These are phyloP conservation scores for Carduelis carduelis DNA, from an alignment of 2,797 vertebrate genomes.

Conservation along the genomic window DNA sequence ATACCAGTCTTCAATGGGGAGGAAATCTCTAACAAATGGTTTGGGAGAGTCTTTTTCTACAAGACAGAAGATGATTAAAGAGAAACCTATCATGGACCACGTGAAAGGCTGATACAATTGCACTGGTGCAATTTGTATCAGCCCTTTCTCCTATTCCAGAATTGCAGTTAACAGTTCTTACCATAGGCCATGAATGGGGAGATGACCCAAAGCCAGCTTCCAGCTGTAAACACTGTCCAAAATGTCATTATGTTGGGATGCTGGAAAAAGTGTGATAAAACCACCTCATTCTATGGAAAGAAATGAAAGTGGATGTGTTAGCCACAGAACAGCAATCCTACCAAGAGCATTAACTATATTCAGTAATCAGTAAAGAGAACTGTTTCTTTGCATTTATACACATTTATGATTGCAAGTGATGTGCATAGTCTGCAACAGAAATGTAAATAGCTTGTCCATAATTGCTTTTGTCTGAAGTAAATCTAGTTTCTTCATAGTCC, in stretches of 20 bases:
- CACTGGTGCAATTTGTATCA: not conserved
- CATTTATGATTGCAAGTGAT: not conserved
- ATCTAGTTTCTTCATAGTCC: not conserved
- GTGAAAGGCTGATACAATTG: no score
- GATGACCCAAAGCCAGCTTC: slow-evolving; percentile 94
- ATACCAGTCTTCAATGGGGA: not conserved
- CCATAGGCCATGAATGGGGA: slow-evolving; percentile 95
- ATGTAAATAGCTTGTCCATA: not conserved
- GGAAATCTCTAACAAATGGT: not conserved
- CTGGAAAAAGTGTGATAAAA: slow-evolving; percentile 87
- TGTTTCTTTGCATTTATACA: not conserved
- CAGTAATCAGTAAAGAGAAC: not conserved
- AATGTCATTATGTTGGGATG: slow-evolving; percentile 91
- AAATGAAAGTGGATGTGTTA: slow-evolving; percentile 43
- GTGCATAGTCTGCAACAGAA: not conserved
- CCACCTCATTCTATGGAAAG: slow-evolving; percentile 85
- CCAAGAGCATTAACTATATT: not conserved
- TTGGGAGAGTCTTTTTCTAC: not conserved
- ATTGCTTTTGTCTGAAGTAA: not conserved
- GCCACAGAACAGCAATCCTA: not conserved
- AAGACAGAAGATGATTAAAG: not conserved
- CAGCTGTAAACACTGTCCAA: slow-evolving; percentile 90
- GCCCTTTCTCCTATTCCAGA: not conserved
- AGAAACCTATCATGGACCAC: not conserved
- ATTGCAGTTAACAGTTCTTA: slow-evolving; percentile 70